These are phyloP conservation scores for Dryoscopus gambensis DNA, from an alignment of 2,113 vertebrate species.

Conservation along the genomic window DNA sequence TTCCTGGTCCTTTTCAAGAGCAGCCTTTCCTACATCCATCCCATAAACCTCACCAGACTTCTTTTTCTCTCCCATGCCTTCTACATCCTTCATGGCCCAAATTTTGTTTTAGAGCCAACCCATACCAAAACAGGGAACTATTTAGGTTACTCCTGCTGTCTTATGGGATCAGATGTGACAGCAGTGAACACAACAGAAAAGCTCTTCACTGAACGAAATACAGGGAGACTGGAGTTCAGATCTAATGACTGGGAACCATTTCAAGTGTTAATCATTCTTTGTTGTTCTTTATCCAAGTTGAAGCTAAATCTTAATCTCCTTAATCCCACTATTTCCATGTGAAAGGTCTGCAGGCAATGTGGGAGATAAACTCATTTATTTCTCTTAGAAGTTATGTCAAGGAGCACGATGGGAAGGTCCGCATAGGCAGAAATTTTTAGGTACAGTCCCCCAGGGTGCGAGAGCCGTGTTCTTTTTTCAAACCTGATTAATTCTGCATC, in stretches of 20 bases:
- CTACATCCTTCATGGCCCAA: not conserved
- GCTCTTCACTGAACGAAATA: not conserved
- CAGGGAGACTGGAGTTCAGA: not conserved
- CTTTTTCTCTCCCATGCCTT: not conserved
- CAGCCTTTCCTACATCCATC: not conserved
- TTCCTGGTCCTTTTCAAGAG: not conserved
- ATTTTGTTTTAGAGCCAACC: not conserved
- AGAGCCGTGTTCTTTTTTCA: slow-evolving; percentile 19
- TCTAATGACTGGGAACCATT: slow-evolving; percentile 35
- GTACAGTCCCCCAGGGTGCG: slow-evolving; percentile 28
- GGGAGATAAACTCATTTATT: slow-evolving; percentile 54
- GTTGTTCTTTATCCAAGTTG: slow-evolving; percentile 57
- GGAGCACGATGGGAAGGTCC: slow-evolving; percentile 9
- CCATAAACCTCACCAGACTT: not conserved
- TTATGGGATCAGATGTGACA: slow-evolving; percentile 17
- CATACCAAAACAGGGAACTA: not conserved
- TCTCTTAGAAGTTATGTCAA: slow-evolving; percentile 50
- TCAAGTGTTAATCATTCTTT: slow-evolving; percentile 59
- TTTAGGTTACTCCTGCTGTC: not conserved
- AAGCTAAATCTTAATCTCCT: slow-evolving; percentile 59
- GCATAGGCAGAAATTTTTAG: slow-evolving; percentile 51
- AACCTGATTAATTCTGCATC: slow-evolving; percentile 63
- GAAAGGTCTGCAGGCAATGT: slow-evolving; percentile 40
- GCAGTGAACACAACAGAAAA: slow-evolving; percentile 27
- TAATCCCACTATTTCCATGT: slow-evolving; percentile 59